Evolutionary conservation across 2,888 invertebrate genomes (phyloP).

Genomic region (Erebia ligea): DNA sequence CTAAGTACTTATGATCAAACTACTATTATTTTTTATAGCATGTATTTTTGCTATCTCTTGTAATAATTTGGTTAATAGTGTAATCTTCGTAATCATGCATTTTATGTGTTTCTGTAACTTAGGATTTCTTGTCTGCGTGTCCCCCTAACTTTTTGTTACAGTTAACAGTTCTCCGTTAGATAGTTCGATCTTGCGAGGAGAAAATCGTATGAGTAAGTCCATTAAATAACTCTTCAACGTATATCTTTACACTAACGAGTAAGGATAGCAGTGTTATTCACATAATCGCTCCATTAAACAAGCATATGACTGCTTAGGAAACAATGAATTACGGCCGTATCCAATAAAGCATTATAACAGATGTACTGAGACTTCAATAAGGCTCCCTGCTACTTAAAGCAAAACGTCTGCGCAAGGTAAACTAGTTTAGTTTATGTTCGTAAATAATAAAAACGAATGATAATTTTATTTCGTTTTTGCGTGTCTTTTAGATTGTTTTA

Average conservation of each 20-base stretch:
- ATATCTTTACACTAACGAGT: neutral
- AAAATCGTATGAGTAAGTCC: conserved; percentile 1
- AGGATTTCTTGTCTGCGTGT: conserved; percentile 6
- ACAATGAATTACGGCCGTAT: neutral
- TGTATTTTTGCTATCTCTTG: conserved; percentile 6
- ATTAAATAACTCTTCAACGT: neutral
- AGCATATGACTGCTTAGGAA: neutral
- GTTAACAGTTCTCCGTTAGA: conserved; percentile 2
- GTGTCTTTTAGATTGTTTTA: conserved; percentile 9
- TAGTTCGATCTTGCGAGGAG: neutral
- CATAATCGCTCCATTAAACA: neutral
- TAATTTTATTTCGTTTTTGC: neutral
- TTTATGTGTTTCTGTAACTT: conserved; percentile 7
- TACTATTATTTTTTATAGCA: conserved; percentile 4
- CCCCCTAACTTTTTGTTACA: conserved; percentile 10
- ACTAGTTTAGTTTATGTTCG: neutral
- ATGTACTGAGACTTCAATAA: neutral
- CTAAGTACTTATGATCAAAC: neutral
- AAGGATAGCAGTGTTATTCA: neutral
- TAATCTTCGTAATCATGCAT: neutral
- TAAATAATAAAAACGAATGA: neutral
- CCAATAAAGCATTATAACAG: neutral
- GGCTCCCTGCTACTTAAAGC: neutral
- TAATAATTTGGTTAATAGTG: conserved; percentile 3
- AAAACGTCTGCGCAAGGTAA: neutral